Conservation (phyloP, 2,888 invertebrate genomes). For the Diarsia rubi region DNA sequence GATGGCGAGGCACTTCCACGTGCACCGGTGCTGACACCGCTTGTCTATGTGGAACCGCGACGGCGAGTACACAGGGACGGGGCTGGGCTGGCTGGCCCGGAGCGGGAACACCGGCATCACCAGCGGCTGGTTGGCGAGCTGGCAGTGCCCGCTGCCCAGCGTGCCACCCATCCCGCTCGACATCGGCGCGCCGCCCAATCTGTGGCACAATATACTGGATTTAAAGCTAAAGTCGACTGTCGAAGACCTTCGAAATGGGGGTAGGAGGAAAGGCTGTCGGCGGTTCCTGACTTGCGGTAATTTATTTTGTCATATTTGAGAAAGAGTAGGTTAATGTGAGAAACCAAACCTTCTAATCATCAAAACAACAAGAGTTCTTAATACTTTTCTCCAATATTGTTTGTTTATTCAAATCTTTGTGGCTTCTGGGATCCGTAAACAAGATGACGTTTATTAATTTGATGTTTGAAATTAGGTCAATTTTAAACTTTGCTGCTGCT, state of each 20-base stretch:
- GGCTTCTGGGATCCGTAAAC: constrained; percentile 42
- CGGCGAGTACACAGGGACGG: constrained; percentile 94
- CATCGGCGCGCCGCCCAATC: constrained; percentile 90
- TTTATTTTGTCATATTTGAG: constrained; percentile 11
- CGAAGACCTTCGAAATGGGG: constrained; percentile 58
- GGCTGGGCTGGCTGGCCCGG: constrained; percentile 96
- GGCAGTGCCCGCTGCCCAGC: constrained; percentile 92
- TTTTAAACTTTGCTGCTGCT: constrained; percentile 52
- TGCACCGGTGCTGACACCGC: constrained; percentile 97
- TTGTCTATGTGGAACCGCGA: constrained; percentile 98
- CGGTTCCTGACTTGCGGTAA: not conserved
- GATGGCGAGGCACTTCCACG: constrained; percentile 99
- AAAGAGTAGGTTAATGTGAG: constrained; percentile 9
- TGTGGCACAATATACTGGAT: constrained; percentile 75
- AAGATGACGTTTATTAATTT: constrained; percentile 52
- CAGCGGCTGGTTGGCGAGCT: constrained; percentile 93
- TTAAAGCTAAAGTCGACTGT: constrained; percentile 62
- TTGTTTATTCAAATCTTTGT: constrained; percentile 53
- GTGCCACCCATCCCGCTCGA: constrained; percentile 92
- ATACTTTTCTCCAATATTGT: constrained; percentile 33
- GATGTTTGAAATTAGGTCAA: constrained; percentile 47
- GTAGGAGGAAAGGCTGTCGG: not conserved
- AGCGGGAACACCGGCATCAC: constrained; percentile 97
- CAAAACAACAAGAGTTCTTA: constrained; percentile 29
- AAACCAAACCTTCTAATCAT: constrained; percentile 18